Base-by-base conservation (phyloP, 1,140 invertebrate genomes). In the Drosophila micromelanica region DNA sequence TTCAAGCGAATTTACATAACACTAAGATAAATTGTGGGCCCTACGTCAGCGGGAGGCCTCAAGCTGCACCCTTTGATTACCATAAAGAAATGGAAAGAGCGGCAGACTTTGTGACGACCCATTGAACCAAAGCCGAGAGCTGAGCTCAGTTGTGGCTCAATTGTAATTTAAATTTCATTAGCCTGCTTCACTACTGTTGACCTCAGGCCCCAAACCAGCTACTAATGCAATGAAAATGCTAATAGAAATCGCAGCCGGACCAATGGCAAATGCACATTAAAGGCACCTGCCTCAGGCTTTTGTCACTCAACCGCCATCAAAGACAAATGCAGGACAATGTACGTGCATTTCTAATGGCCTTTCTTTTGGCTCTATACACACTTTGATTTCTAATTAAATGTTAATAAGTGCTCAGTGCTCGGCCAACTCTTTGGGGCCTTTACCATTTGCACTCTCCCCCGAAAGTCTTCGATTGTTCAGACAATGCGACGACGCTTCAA, bases 301-400 rank as follows among this genome's bases (percentile, higher is more conserved):
- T 80, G 73, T 51, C 62, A 56, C 43, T 56, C 35, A n/a, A n/a
- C n/a, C n/a, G n/a, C n/a, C n/a, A n/a, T n/a, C n/a, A n/a, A n/a
- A n/a, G n/a, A n/a, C n/a, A 61, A 62, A 23, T 30, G 13, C 69
- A 49, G 61, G 56, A 60, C 67, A 54, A 27, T 48, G 67, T 62
- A 81, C 61, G 65, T 61, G 65, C 65, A 85, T 85, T 70, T 51
- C 43, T 61, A 85, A 85, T 85, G 71, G 68, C 45, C 17, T 35
- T 35, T 15, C 37, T 42, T 56, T 27, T 60, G 65, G 35, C 15
- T 35, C 43, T 40, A 17, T 40, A 60, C 63, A 45, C 60, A 62
- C 62, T 87, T 87, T 87, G 82, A 81, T 81, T 85, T 87, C 78
- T 64, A 85, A 85, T 85, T 87, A 85, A 85, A 85, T 85, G 81